Base-by-base conservation (phyloP, 2,888 invertebrate species). In the Heliconius charithonia region DNA sequence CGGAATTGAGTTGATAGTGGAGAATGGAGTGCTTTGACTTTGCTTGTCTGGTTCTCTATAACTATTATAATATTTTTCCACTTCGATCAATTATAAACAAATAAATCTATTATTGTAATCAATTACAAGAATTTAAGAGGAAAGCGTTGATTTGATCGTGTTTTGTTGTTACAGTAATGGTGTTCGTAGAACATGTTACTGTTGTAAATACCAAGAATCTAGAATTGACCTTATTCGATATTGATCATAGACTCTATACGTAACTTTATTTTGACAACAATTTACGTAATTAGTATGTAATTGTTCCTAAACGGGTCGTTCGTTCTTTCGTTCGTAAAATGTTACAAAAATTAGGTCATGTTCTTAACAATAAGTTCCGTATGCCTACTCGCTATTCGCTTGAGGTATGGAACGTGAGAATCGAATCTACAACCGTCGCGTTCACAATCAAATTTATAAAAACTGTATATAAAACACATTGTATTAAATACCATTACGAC, bases 41-140 rank as follows among this genome's bases (percentile, higher is more conserved):
- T 51, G 2, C 51, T 51, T 22, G 51, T 7, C 51, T 51, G 51
- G 19, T 22, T 2, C 51, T 51, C 22, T 51, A 19, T 51, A 19
- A 51, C 51, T 51, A 51, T 51, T 22, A 22, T 22, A 9, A 51
- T 51, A 51, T 51, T 51, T 51, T 51, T 51, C 51, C 51, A 51
- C 9, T 51, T 37, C 37, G 6, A 32, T 37, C 22, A 22, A 51
- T 72, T 56, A 29, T 29, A 56, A 32, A 59, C 56, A 72, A 72
- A 72, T 56, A 72, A 72, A 16, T 56, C 9, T 56, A 13, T 72
- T 56, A 72, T 72, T 72, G 71, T n/a, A n/a, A 51, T 32, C 56
- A 56, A 29, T 72, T 56, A 72, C n/a, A 56, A 32, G 71, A 72
- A 72, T 32, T 41, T n/a, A 72, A 56, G 51, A 56, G 71, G 71